A percentile compares a stretch with the other conserved stretches of the same genome.
Conservation (phyloP, 1,140 invertebrate genomes). For the Zaprionus inermis region DNA sequence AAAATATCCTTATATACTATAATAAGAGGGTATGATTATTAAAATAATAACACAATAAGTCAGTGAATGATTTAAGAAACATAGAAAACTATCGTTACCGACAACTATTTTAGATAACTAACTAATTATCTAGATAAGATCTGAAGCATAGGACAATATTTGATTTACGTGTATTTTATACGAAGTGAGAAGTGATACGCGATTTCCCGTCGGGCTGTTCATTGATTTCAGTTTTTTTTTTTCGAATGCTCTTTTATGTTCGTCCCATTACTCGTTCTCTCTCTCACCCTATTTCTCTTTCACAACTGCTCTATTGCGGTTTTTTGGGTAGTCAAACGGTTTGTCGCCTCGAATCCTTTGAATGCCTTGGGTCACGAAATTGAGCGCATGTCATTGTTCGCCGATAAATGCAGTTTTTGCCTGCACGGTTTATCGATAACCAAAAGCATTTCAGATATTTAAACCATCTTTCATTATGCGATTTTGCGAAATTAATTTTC, state of each 20-base stretch:
- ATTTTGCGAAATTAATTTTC: too few relatives aligned
- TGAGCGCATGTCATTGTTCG: neutral
- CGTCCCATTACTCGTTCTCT: neutral
- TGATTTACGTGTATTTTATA: neutral
- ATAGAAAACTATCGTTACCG: too few relatives aligned
- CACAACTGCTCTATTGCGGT: neutral
- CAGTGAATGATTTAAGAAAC: neutral
- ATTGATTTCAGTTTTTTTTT: neutral
- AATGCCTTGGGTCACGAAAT: neutral
- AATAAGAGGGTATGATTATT: too few relatives aligned
- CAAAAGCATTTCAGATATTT: neutral
- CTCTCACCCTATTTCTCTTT: neutral
- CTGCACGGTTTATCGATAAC: conserved; percentile 2
- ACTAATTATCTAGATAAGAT: neutral
- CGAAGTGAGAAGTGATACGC: neutral
- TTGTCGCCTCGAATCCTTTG: neutral
- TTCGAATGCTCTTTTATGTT: neutral
- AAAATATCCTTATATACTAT: too few relatives aligned
- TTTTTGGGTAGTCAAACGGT: conserved; percentile 8
- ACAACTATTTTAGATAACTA: neutral
- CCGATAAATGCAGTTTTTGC: neutral
- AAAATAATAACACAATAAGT: too few relatives aligned
- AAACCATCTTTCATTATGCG: neutral
- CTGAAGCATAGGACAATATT: neutral
- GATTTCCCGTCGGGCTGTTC: neutral